Conservation (phyloP, 1,140 invertebrate genomes). For the Macrosteles quadrilineatus region DNA sequence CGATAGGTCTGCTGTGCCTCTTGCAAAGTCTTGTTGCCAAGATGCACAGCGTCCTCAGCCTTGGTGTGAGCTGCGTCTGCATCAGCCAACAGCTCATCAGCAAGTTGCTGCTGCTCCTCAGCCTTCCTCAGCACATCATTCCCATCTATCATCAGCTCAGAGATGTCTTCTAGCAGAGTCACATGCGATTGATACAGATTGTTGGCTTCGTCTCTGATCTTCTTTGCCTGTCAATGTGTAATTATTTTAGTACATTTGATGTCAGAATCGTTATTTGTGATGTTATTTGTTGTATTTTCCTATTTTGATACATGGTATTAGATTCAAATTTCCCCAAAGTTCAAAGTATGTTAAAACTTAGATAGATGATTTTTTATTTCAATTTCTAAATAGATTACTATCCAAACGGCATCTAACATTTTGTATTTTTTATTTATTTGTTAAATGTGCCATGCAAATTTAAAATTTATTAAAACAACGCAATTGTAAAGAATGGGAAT, state of each 20-base stretch:
- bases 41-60: constrained; percentile 78
- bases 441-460: too few relatives aligned
- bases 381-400: too few relatives aligned
- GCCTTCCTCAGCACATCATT: constrained; percentile 56
- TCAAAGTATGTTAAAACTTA: neutral
- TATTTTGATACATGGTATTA: too few relatives aligned
- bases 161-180: constrained; percentile 60
- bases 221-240: constrained; percentile 40
- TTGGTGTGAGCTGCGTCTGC: constrained; percentile 69
- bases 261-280: too few relatives aligned
- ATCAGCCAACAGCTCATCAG: constrained; percentile 66
- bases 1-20: constrained; percentile 85
- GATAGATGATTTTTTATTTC: neutral
- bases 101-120: constrained; percentile 59
- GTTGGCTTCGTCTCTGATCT: constrained; percentile 43
- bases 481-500: too few relatives aligned
- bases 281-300: too few relatives aligned
- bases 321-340: too few relatives aligned
- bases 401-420: too few relatives aligned
- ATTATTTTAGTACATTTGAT: too few relatives aligned
- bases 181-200: constrained; percentile 30
- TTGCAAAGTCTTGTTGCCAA: constrained; percentile 80
- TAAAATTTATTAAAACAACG: too few relatives aligned
- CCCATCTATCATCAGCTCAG: constrained; percentile 56
- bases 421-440: too few relatives aligned